phyloP scores from a whole-genome alignment of 2,113 vertebrate species.

The Microcebus lehilahytsara region DNA sequence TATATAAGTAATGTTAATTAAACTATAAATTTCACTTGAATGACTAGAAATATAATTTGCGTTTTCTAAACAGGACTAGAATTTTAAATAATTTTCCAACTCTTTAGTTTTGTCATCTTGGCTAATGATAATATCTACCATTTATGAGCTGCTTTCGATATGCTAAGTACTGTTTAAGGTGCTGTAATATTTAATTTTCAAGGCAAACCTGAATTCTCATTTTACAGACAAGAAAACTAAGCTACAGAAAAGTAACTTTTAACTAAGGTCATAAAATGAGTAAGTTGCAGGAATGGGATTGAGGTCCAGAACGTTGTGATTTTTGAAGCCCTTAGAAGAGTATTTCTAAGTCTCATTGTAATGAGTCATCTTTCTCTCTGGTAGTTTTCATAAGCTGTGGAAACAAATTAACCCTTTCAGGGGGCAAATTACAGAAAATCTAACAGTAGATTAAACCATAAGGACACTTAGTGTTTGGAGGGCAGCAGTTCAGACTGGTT shows the following conservation, averaged over 20 bases:
- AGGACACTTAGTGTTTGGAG: neutral
- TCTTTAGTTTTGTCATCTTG: neutral
- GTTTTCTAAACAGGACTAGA: neutral
- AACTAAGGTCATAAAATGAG: neutral
- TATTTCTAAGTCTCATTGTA: neutral
- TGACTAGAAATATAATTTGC: neutral
- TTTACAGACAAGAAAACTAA: neutral
- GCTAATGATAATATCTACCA: neutral
- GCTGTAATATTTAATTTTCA: neutral
- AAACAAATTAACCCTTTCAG: neutral
- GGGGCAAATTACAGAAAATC: neutral
- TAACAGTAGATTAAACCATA: neutral
- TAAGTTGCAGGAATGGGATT: neutral
- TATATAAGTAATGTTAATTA: neutral
- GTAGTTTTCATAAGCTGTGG: no score
- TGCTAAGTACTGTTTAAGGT: neutral
- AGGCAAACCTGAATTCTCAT: neutral
- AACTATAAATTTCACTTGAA: neutral
- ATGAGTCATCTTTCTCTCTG: no score
- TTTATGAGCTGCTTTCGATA: neutral
- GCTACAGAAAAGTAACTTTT: neutral
- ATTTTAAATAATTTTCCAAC: neutral
- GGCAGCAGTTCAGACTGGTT: neutral
- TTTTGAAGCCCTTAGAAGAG: neutral
- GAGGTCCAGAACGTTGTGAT: neutral